Evolutionary conservation across 2,888 invertebrate species (phyloP), one percentile per base, ranked within the genome.

Genomic region (Apamea crenata): DNA sequence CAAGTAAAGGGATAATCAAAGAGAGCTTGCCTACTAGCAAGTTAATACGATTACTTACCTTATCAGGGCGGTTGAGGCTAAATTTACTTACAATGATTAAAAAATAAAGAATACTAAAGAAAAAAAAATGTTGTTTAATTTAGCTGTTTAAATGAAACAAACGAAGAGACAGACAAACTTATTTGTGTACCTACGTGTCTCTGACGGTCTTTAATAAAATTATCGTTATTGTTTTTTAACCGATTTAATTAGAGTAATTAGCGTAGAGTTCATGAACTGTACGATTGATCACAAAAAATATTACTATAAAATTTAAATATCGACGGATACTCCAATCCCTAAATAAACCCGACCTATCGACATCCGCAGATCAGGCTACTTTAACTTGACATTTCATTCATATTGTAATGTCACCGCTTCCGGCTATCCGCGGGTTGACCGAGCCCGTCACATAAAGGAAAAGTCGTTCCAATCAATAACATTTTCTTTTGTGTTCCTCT

Each of bases 371-470:
- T 74, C 63, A 71, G 44, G 67, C 32, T 47, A 53, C 59, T 77
- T 67, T 82, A 32, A 67, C 56, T 74, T 79, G 67, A 72, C 74
- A 70, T 85, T 78, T 74, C 68, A 77, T 86, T 86, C 74, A 78
- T 63, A 86, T 76, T 76, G 72, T 80, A 85, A 82, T 74, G 74
- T 53, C 50, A 59, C 29, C 10, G 44, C 47, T 85, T 80, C 73
- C 78, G 79, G 74, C 72, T 53, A 53, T 61, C 72, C 61, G 40
- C 47, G 68, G 84, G 70, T 74, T 76, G 84, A 87, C 79, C 75
- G 67, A 53, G 12, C 61, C 36, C 40, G 47, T 56, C 59, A 29
- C 25, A 74, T 32, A 83, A 87, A 74, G 79, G 76, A 74, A 5
- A 69, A 50, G 59, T 83, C 65, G 56, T 29, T 59, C 36, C 69